A percentile compares a stretch with the other conserved stretches of the same genome.
Evolutionary conservation across 2,888 invertebrate genomes (phyloP).

Genomic region (Trichacis sp.): DNA sequence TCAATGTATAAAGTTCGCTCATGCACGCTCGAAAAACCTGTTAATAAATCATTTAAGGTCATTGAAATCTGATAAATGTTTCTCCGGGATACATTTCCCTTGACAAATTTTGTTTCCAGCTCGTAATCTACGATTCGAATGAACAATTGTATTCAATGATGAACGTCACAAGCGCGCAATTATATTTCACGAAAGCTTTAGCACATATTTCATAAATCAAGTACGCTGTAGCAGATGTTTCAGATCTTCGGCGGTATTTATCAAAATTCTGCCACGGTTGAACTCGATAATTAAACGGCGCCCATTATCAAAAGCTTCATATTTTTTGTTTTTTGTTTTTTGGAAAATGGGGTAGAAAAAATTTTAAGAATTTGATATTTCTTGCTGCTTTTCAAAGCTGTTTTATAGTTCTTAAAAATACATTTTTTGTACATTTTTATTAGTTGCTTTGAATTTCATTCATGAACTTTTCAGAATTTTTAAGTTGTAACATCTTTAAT

Average conservation of each 20-base stretch:
- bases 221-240: neutral
- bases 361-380: too few species aligned
- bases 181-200: slow-evolving; percentile 3
- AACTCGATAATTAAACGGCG: neutral
- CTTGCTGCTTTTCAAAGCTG: too few species aligned
- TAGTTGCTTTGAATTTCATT: too few species aligned
- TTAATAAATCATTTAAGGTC: slow-evolving; percentile 2
- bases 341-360: too few species aligned
- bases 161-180: slow-evolving; percentile 2
- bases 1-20: neutral
- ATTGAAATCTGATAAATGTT: slow-evolving; percentile 5
- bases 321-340: neutral
- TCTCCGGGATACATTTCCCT: neutral
- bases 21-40: neutral
- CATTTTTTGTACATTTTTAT: too few species aligned
- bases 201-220: slow-evolving; percentile 3
- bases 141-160: slow-evolving; percentile 3
- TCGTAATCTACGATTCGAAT: slow-evolving; percentile 4
- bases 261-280: neutral
- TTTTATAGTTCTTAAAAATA: too few species aligned
- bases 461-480: too few species aligned
- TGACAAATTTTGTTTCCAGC: slow-evolving; percentile 1
- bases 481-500: too few species aligned
- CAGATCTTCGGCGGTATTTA: neutral
- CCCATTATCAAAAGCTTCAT: neutral